A percentile compares a stretch with the other conserved stretches of the same genome.
These are phyloP conservation scores for Zapus hudsonius DNA, from an alignment of 2,113 vertebrate species.

Conservation along the genomic window DNA sequence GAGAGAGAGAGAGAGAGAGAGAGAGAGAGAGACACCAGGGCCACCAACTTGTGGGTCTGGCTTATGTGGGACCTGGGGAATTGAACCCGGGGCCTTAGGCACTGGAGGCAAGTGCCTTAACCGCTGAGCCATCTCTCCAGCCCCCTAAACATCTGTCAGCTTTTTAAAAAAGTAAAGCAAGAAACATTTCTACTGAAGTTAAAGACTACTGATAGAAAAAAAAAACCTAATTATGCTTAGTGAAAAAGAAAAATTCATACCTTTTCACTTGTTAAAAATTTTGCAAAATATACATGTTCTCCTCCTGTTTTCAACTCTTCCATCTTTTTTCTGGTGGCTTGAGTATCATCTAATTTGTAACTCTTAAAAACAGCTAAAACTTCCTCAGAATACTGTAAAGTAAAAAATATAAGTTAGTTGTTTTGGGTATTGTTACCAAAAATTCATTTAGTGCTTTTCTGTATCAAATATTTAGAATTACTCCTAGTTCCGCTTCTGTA, in stretches of 20 bases:
- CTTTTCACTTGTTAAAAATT: slow-evolving; percentile 99
- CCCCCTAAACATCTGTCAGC: slow-evolving; percentile 21
- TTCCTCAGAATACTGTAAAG: slow-evolving; percentile 95
- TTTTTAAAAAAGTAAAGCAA: slow-evolving; percentile 43
- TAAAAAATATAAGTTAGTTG: slow-evolving; percentile 49
- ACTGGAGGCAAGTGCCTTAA: too few relatives aligned
- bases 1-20: too few relatives aligned
- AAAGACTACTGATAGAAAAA: neutral
- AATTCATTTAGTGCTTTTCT: slow-evolving; percentile 29
- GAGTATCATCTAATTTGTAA: slow-evolving; percentile 97
- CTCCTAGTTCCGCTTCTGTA: neutral
- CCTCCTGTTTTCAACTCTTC: slow-evolving; percentile 94
- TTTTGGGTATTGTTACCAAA: slow-evolving; percentile 6
- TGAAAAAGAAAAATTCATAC: slow-evolving; percentile 80
- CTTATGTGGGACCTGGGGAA: too few relatives aligned
- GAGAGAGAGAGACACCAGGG: too few relatives aligned
- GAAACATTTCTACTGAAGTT: slow-evolving; percentile 39
- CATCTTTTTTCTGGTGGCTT: slow-evolving; percentile 96
- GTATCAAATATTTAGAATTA: slow-evolving; percentile 51
- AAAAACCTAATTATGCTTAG: slow-evolving; percentile 23
- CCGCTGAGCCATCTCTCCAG: too few relatives aligned
- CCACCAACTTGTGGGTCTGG: too few relatives aligned
- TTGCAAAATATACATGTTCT: slow-evolving; percentile 98
- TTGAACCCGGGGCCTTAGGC: too few relatives aligned
- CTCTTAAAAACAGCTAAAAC: slow-evolving; percentile 98